A percentile compares a stretch with the other conserved stretches of the same genome.
Conservation (phyloP, 1,140 invertebrate species). For the Camponotus floridanus region DNA sequence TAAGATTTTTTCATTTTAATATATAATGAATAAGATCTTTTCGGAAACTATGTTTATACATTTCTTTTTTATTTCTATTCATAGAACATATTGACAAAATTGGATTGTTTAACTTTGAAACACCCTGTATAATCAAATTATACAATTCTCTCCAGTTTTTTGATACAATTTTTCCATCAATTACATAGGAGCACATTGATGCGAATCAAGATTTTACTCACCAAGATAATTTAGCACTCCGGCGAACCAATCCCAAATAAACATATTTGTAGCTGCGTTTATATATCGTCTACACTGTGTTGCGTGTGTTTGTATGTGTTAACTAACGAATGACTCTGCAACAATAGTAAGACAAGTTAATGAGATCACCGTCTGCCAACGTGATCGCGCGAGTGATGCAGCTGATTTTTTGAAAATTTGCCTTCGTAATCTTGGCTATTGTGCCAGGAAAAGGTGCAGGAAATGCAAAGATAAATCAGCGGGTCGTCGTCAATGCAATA, state of each 20-base stretch:
- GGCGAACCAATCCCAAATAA: slow-evolving; percentile 99
- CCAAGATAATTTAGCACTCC: slow-evolving; percentile 98
- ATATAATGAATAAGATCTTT: no score
- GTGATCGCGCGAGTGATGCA: slow-evolving; percentile 31
- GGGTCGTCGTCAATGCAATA: neutral
- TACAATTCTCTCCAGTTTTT: neutral
- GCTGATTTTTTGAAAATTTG: slow-evolving; percentile 35
- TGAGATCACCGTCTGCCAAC: slow-evolving; percentile 56
- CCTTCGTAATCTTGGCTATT: slow-evolving; percentile 2
- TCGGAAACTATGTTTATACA: no score
- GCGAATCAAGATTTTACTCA: slow-evolving; percentile 87
- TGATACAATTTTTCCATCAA: neutral
- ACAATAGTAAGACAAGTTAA: slow-evolving; percentile 75
- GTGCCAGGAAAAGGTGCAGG: neutral
- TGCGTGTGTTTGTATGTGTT: slow-evolving; percentile 44
- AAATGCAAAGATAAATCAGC: neutral
- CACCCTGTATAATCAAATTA: neutral
- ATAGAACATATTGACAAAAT: no score
- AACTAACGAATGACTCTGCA: slow-evolving; percentile 83
- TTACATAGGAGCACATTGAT: neutral
- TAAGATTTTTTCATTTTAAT: no score
- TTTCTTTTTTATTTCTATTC: no score
- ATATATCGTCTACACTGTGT: slow-evolving; percentile 54
- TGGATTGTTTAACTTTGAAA: no score
- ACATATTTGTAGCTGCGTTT: slow-evolving; percentile 90